These are phyloP conservation scores for Amphiprion ocellaris DNA, from an alignment of 2,113 vertebrate species.

Conservation along the genomic window DNA sequence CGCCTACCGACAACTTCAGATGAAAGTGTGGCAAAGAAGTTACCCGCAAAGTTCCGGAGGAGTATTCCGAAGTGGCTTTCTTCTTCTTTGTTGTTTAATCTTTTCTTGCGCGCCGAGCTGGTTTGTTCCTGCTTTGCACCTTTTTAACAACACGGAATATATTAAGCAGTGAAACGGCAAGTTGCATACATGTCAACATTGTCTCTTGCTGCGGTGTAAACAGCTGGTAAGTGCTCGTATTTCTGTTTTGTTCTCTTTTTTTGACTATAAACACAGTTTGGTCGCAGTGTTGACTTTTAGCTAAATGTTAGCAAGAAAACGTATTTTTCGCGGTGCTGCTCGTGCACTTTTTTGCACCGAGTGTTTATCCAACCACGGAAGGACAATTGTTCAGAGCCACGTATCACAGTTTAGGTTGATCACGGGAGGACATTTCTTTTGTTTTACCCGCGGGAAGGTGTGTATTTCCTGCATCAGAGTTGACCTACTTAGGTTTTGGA, in stretches of 20 bases:
- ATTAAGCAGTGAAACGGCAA: conserved; percentile 60
- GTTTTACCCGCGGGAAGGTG: conserved; percentile 33
- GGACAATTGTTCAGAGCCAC: conserved; percentile 44
- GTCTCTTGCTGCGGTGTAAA: conserved; percentile 72
- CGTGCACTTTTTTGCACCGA: conserved; percentile 33
- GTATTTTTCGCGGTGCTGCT: conserved; percentile 15
- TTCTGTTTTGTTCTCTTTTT: not conserved
- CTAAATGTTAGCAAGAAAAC: not conserved
- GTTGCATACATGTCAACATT: conserved; percentile 83
- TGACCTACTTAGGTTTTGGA: conserved; percentile 72
- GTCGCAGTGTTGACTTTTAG: not conserved
- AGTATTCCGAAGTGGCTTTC: conserved; percentile 3
- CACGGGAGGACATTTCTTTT: conserved; percentile 35
- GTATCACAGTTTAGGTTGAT: conserved; percentile 34
- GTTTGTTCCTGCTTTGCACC: conserved; percentile 16
- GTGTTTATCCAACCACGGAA: conserved; percentile 29
- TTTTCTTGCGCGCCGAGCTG: not conserved
- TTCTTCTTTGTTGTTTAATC: not conserved
- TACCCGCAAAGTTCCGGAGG: conserved; percentile 68
- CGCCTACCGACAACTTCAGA: conserved; percentile 76
- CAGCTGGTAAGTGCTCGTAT: conserved; percentile 83
- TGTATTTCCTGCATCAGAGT: conserved; percentile 48
- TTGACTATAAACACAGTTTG: not conserved
- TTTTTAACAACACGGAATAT: conserved; percentile 46
- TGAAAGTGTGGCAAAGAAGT: conserved; percentile 75